Base-by-base conservation (phyloP, 2,888 invertebrate genomes). In the Osmoderma eremita region DNA sequence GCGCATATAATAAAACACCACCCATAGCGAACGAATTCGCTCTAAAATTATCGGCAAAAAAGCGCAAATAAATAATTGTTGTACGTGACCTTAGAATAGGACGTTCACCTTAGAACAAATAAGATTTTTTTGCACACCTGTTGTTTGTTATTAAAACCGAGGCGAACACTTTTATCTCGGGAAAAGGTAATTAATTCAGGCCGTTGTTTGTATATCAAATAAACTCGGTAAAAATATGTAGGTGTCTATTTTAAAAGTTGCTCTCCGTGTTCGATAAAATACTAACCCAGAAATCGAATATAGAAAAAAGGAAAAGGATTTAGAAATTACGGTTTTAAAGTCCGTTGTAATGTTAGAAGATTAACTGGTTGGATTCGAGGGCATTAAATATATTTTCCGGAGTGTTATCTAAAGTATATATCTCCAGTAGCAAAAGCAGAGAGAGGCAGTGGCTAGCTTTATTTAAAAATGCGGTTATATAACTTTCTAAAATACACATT, bases 51-150 rank as follows among this genome's bases (percentile, higher is more conserved):
- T 5, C 10, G 18, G 20, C 49, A 30, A 30, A 30, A 30, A 1
- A 2, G 30, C 12, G 24, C 24, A 30, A 24, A 24, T 24, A 50
- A 50, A 24, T 17, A 53, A 53, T 12, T 53, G 36, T 53, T 38
- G 53, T 17, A 53, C 53, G 17, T 53, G 53, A 53, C 53, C 53
- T 53, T 53, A 53, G 36, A 15, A 12, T 15, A 53, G 53, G 53
- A 13, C 53, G n/a, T 53, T 53, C 53, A 53, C 53, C 53, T 53
- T 53, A 53, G 15, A 30, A 53, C 53, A 53, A 53, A 53, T 53
- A 53, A 13, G 36, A 53, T 18, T 53, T 53, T 50, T 53, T 53
- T 53, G 53, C 53, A 38, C 53, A 53, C 53, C 53, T 53, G 53
- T 51, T 51, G 51, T 53, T 53, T 53, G 30, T 53, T 53, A 36